Evolutionary conservation across 2,113 vertebrate genomes (phyloP), one percentile per base, ranked within the genome.

Genomic region (Myanophis thanlyinensis): DNA sequence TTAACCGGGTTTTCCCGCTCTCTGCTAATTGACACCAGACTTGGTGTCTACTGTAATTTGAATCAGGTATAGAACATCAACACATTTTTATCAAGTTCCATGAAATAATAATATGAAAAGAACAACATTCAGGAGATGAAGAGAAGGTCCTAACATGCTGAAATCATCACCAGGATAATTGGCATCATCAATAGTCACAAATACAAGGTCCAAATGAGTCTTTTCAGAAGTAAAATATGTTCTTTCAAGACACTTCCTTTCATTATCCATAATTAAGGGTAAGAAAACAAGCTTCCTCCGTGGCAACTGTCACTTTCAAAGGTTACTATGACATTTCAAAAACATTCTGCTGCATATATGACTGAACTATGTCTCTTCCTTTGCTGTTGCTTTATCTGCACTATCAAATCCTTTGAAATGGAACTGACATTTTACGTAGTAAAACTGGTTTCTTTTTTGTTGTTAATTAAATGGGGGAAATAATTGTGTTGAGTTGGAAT

Each of bases 241-340:
- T 48, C 27, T 51, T 87, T 87, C 13, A 20, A n/a, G 85, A 86
- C 27, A 87, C 27, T 49, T 20, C 85, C 13, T n/a, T n/a, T n/a
- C 85, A 35, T 87, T 87, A 49, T 30, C 27, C 85, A 87, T 49
- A 87, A 87, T 87, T 87, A 87, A 87, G 47, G 85, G 18, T 35
- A 18, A 87, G 85, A 51, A 87, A 87, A 49, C 85, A 87, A 87
- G 85, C 91, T 90, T 13, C 73, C 0, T 93, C 92, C 95, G 90
- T 93, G 94, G 92, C 89, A 56, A 94, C 62, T 95, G 94, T 95
- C 95, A 96, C 93, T 95, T 96, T 95, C 95, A 97, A 98, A 97
- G 97, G 97, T 97, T 97, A 97, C 95, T 91, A 95, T 97, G 97
- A 97, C 96, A 97, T 97, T 98, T 97, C 92, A 90, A 95, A 95